These are phyloP conservation scores for Mormyrus hasselquistii DNA, from an alignment of 2,797 vertebrate species.

Conservation along the genomic window DNA sequence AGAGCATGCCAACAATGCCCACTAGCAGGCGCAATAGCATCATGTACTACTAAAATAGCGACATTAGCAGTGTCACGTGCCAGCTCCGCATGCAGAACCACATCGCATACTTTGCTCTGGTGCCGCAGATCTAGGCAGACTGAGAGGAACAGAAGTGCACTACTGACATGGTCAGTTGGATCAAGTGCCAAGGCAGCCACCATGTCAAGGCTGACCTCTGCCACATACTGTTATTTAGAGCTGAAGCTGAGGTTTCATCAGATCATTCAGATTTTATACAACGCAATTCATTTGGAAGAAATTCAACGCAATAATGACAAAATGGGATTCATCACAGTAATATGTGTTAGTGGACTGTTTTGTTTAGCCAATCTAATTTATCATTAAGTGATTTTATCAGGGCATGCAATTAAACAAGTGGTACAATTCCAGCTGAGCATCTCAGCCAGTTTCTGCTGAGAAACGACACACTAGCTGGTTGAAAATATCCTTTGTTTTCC, in stretches of 20 bases:
- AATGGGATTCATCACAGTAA: background rate
- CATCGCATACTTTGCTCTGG: background rate
- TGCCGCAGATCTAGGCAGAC: background rate
- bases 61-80: background rate
- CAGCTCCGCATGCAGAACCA: background rate
- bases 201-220: background rate
- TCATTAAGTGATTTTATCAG: background rate
- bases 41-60: background rate
- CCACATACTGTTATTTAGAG: background rate
- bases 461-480: background rate
- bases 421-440: background rate
- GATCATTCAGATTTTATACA: background rate
- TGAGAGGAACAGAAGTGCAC: background rate
- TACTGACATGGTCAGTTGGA: background rate
- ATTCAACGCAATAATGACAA: background rate
- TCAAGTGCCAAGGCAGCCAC: background rate
- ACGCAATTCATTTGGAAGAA: background rate
- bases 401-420: background rate
- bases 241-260: background rate
- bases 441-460: background rate
- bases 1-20: background rate
- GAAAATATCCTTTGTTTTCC: background rate
- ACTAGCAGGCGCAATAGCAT: background rate
- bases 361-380: background rate
- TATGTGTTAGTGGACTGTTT: background rate